These are phyloP conservation scores for Drosophila helvetica DNA, from an alignment of 2,888 invertebrate genomes.

Conservation along the genomic window DNA sequence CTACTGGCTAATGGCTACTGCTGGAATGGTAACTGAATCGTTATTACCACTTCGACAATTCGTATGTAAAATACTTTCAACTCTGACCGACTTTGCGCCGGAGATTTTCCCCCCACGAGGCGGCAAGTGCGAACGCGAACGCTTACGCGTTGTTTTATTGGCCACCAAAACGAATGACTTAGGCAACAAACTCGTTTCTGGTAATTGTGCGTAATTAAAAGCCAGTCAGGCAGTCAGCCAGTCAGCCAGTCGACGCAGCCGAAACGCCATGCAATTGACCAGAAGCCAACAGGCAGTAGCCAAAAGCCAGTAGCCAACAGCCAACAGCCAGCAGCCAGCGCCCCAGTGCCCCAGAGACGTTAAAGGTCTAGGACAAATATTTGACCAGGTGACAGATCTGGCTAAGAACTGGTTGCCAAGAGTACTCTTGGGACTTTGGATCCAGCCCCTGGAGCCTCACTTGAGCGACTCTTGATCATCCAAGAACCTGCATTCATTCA, in stretches of 20 bases:
- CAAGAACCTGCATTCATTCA: neutral
- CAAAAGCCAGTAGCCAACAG: slow-evolving; percentile 2
- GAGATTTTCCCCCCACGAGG: neutral
- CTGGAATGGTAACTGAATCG: slow-evolving; percentile 10
- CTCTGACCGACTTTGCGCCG: slow-evolving; percentile 63
- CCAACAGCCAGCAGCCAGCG: slow-evolving; percentile 10
- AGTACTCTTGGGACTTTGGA: neutral
- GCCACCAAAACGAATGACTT: slow-evolving; percentile 61
- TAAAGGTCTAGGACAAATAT: slow-evolving; percentile 43
- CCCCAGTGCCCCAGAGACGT: neutral
- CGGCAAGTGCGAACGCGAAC: neutral
- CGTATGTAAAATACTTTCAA: slow-evolving; percentile 69
- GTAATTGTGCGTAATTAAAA: slow-evolving; percentile 45
- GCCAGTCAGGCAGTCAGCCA: neutral
- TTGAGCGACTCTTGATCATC: no score
- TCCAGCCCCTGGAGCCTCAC: no score
- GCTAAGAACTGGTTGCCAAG: neutral
- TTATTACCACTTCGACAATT: neutral
- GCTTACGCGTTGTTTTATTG: slow-evolving; percentile 3
- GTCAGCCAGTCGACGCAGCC: neutral
- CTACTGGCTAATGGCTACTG: neutral
- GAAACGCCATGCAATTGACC: slow-evolving; percentile 36
- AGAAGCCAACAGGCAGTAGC: slow-evolving; percentile 1
- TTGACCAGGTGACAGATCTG: neutral
- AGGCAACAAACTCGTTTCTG: slow-evolving; percentile 69